phyloP scores from a whole-genome alignment of 2,888 invertebrate genomes.

The Zygogramma bicolorata region DNA sequence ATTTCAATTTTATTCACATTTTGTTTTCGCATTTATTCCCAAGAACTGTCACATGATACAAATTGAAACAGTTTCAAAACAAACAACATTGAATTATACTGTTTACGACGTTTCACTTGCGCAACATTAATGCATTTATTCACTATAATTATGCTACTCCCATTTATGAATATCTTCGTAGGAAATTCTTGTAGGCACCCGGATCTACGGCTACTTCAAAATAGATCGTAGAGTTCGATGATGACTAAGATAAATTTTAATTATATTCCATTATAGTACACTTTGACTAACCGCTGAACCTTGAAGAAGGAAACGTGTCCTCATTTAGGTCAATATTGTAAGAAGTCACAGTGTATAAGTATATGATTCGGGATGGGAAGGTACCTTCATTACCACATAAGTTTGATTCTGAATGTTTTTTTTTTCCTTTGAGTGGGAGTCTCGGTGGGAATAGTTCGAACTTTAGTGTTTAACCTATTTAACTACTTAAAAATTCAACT shows the following conservation, averaged over 20 bases:
- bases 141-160: constrained; percentile 1
- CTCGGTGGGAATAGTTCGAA: no score
- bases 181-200: constrained; percentile 9
- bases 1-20: background rate
- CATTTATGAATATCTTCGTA: constrained; percentile 8
- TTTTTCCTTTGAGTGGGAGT: no score
- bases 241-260: constrained; percentile 2
- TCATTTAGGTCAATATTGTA: background rate
- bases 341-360: no score
- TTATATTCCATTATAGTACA: background rate
- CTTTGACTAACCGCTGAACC: background rate
- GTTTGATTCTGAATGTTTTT: no score
- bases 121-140: constrained; percentile 2
- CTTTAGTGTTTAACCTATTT: no score
- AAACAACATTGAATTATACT: constrained; percentile 9
- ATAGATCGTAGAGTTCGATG: constrained; percentile 1
- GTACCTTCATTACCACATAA: no score
- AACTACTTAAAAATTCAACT: no score
- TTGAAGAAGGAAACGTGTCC: constrained; percentile 2
- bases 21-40: background rate
- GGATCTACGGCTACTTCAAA: background rate
- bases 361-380: no score
- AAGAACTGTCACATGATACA: constrained; percentile 7
- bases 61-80: background rate
- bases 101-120: constrained; percentile 1